phyloP scores from a whole-genome alignment of 2,888 invertebrate genomes.

The Tenthredo livida region DNA sequence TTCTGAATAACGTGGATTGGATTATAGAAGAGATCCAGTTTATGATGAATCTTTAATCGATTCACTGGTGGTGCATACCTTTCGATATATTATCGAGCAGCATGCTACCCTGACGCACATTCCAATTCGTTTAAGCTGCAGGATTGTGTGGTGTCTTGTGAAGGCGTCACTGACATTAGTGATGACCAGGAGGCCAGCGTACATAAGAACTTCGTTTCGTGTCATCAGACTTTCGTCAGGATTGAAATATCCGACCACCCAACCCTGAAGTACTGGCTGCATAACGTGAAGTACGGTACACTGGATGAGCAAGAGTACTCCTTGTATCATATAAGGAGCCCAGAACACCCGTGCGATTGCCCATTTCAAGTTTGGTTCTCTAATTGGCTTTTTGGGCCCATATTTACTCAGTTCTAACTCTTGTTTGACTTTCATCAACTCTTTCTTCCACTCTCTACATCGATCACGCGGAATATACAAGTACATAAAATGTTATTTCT shows the following conservation, averaged over 20 bases:
- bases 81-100: conserved; percentile 85
- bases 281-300: conserved; percentile 55
- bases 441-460: conserved; percentile 78
- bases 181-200: conserved; percentile 75
- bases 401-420: conserved; percentile 60
- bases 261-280: conserved; percentile 67
- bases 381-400: conserved; percentile 66
- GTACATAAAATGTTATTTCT: not conserved
- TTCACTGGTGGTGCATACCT: conserved; percentile 80
- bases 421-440: conserved; percentile 68
- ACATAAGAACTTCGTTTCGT: conserved; percentile 74
- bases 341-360: conserved; percentile 78
- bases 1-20: no score
- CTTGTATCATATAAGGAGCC: conserved; percentile 62
- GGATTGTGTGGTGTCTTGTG: conserved; percentile 76
- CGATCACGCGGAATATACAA: not conserved
- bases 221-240: conserved; percentile 54
- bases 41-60: not conserved
- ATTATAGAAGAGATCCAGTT: not conserved
- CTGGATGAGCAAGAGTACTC: conserved; percentile 59
- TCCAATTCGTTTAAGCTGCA: conserved; percentile 78
- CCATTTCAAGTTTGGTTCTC: conserved; percentile 75
- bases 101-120: conserved; percentile 85
- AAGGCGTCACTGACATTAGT: conserved; percentile 73
- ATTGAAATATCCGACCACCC: conserved; percentile 69